Evolutionary conservation across 37 sponge, comb jelly and placozoan species (phyloP).

Genomic region (Hormiphora californensis): DNA sequence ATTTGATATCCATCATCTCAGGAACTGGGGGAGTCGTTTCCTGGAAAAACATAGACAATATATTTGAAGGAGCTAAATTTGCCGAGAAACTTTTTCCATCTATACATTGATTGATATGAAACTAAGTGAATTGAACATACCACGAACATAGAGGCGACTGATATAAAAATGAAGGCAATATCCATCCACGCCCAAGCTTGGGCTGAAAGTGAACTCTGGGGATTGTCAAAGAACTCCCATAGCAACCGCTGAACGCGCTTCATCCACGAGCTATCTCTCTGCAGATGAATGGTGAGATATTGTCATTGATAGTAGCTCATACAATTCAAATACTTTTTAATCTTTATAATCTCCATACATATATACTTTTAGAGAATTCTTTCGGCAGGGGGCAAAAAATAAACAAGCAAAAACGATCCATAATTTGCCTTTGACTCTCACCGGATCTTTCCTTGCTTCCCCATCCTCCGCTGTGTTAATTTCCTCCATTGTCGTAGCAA

Average conservation of each 20-base stretch:
- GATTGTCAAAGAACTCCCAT: conserved; percentile 48
- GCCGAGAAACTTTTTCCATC: no score
- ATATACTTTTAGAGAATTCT: no score
- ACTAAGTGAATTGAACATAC: neutral
- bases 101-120: no score
- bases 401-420: no score
- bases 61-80: neutral
- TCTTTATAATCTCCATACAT: no score
- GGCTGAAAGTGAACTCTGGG: neutral
- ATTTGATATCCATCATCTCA: no score
- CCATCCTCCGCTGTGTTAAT: neutral
- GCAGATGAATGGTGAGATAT: neutral
- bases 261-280: neutral
- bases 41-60: neutral
- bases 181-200: conserved; percentile 36
- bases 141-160: conserved; percentile 36
- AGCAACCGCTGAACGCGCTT: neutral
- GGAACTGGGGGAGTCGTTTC: conserved; percentile 7
- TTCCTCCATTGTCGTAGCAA: conserved; percentile 14
- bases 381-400: no score
- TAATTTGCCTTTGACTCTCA: no score
- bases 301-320: no score
- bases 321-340: no score
- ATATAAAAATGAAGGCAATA: conserved; percentile 22
- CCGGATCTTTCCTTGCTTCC: neutral